phyloP scores from a whole-genome alignment of 2,888 invertebrate species.

The Pollenia griseotomentosa region DNA sequence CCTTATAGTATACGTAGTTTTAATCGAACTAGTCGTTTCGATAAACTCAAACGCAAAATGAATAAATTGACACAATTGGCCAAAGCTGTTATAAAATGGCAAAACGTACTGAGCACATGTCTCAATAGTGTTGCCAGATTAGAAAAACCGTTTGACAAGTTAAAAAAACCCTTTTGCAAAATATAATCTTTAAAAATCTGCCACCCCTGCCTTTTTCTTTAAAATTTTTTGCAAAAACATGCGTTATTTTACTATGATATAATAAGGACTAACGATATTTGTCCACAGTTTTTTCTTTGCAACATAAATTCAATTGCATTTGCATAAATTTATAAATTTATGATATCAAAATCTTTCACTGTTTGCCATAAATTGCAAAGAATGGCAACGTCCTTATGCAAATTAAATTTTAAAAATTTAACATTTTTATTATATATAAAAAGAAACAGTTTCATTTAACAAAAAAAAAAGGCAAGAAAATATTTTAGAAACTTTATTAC shows the following conservation, averaged over 20 bases:
- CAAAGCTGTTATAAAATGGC: no score
- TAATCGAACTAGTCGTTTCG: no score
- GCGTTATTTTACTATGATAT: slow-evolving; percentile 38
- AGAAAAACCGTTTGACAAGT: no score
- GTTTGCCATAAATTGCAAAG: slow-evolving; percentile 21
- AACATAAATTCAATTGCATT: slow-evolving; percentile 51
- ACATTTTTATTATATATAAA: slow-evolving; percentile 37
- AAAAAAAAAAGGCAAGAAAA: slow-evolving; percentile 25
- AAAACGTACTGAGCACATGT: no score
- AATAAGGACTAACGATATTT: slow-evolving; percentile 47
- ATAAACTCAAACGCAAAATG: no score
- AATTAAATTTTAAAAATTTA: slow-evolving; percentile 61
- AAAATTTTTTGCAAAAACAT: not conserved
- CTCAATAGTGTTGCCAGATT: no score
- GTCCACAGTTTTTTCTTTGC: slow-evolving; percentile 31
- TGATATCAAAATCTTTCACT: slow-evolving; percentile 35
- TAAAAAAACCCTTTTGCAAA: no score
- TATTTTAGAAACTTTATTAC: slow-evolving; percentile 24
- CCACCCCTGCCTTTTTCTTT: not conserved
- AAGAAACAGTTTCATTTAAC: slow-evolving; percentile 32
- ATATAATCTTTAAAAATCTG: no score
- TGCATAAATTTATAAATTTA: slow-evolving; percentile 44
- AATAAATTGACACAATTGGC: no score
- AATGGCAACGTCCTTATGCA: slow-evolving; percentile 58
- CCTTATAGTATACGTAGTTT: no score